Evolutionary conservation across 2,797 vertebrate species (phyloP), one percentile per base, ranked within the genome.

Genomic region (Naso thynnoides): DNA sequence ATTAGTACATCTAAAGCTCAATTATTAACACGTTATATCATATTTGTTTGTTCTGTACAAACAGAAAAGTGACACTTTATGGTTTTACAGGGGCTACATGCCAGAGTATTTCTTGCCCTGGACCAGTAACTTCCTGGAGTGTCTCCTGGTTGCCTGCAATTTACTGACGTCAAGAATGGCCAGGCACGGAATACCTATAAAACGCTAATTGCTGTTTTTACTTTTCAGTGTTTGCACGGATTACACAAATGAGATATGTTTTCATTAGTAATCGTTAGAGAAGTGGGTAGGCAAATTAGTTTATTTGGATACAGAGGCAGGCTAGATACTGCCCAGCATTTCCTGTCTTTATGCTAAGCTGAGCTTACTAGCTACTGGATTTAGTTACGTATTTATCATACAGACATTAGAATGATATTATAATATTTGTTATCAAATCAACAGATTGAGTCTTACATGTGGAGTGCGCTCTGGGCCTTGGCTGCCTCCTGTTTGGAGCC

Each of bases 381-480:
- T 33, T 36, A 61, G 19, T 18, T 1, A 14, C 5, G 59, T 2
- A 33, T 23, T 56, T 8, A 26, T 5, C 16, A 53, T 6, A 15
- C 1, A 66, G 9, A 44, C 8, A 47, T 10, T 2, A 39, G 1
- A 56, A 19, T 47, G 42, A n/a, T 19, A 58, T 33, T 44, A 44
- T 36, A 7, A 15, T n/a, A 11, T 19, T 60, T 13, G 16, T 36
- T 18, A 31, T 48, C 3, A 52, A 57, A 67, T 36, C 33, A 33
- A 55, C 4, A 56, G 19, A 31, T 13, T 13, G 15, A 23, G 31
- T 24, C 91, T 86, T 91, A 99, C 98, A 99, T 99, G 94, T 99
- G 98, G 90, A 99, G 95, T 85, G 98, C 97, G 79, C 96, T 97
- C 93, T 99, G 98, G 90, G 98, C 98, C 93, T 99, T 99, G 92